phyloP scores from a whole-genome alignment of 2,797 vertebrate genomes.

The Rallus crepitans region DNA sequence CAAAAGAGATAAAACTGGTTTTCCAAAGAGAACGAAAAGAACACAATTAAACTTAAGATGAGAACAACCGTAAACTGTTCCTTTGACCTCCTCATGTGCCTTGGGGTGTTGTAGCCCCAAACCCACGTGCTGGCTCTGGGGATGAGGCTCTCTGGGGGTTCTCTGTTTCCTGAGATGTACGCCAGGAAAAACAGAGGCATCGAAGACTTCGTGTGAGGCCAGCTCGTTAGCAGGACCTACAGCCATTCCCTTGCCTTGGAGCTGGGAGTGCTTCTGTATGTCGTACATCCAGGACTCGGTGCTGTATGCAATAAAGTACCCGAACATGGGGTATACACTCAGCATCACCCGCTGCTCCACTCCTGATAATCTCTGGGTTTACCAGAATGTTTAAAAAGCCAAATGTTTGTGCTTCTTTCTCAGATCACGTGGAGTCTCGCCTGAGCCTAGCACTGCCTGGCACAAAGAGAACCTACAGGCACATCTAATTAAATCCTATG shows the following conservation, averaged over 20 bases:
- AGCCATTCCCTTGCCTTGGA: not conserved
- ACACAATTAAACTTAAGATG: not conserved
- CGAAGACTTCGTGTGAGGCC: not conserved
- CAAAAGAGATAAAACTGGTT: not conserved
- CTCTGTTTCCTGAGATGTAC: not conserved
- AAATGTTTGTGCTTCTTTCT: not conserved
- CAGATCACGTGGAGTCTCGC: not conserved
- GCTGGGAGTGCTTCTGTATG: not conserved
- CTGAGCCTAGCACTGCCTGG: constrained; percentile 6
- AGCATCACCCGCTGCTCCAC: not conserved
- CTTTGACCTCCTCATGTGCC: not conserved
- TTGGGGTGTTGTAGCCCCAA: not conserved
- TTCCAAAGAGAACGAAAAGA: not conserved
- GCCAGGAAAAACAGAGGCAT: not conserved
- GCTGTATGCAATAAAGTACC: not conserved
- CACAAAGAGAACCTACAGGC: constrained; percentile 37
- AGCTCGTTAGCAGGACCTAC: not conserved
- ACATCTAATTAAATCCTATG: constrained; percentile 34
- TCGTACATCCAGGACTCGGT: not conserved
- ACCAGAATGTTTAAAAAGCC: not conserved
- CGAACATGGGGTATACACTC: too few relatives aligned
- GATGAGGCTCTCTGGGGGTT: fast-evolving
- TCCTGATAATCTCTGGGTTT: not conserved
- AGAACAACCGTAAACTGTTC: not conserved
- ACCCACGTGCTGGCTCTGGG: not conserved